Evolutionary conservation across 2,113 vertebrate genomes (phyloP).

Genomic region (Phylloscopus trochilus): DNA sequence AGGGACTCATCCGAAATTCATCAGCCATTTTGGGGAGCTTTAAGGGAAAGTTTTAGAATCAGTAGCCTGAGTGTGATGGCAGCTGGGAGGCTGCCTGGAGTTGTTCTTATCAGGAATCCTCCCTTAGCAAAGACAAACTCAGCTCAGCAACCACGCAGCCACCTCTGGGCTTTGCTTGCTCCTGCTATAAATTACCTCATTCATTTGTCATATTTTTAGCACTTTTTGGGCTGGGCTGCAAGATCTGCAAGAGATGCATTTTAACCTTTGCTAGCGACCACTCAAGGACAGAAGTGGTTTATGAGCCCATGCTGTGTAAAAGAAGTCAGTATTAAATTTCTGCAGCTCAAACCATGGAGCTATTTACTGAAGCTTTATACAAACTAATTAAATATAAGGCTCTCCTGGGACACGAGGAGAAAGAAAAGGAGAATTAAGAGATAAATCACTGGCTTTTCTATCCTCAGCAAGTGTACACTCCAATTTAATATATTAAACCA

Average conservation of each 20-base stretch:
- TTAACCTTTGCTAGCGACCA: not conserved
- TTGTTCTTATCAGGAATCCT: not conserved
- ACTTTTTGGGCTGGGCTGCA: not conserved
- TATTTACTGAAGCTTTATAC: constrained; percentile 70
- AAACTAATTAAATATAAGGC: constrained; percentile 77
- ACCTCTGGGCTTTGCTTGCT: not conserved
- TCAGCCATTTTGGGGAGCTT: not conserved
- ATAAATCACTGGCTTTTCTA: constrained; percentile 31
- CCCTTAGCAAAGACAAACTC: not conserved
- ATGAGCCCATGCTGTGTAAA: not conserved
- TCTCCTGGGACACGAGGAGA: constrained; percentile 45
- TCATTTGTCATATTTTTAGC: not conserved
- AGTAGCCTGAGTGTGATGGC: not conserved
- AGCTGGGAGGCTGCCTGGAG: not conserved
- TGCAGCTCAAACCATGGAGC: constrained; percentile 17
- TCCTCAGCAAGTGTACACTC: constrained; percentile 7
- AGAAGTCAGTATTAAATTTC: constrained; percentile 11
- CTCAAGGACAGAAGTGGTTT: constrained; percentile 1
- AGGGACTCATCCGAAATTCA: not conserved
- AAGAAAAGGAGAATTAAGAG: constrained; percentile 31
- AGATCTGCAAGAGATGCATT: not conserved
- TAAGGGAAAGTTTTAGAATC: not conserved
- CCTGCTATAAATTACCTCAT: not conserved
- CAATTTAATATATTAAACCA: constrained; percentile 40
- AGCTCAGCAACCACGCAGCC: not conserved